A percentile compares a stretch with the other conserved stretches of the same genome.
Conservation (phyloP, 2,797 vertebrate genomes). For the Lagocephalus sceleratus region DNA sequence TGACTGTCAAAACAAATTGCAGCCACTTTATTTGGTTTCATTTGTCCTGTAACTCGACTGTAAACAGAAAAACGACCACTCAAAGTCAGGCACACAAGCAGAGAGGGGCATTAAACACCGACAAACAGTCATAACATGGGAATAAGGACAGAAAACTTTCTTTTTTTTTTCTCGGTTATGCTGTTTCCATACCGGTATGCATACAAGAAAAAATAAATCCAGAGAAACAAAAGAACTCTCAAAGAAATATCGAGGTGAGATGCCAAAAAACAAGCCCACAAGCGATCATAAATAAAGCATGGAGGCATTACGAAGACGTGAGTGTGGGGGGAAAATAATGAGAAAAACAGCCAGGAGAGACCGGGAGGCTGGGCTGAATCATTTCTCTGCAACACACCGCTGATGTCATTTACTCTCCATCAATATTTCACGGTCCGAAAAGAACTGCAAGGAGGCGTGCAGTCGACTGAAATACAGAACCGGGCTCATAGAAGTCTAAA, state of each 20-base stretch:
- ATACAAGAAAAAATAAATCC: not conserved
- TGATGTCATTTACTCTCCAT: constrained; percentile 68
- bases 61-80: no score
- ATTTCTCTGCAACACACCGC: constrained; percentile 57
- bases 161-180: no score
- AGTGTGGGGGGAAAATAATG: constrained; percentile 50
- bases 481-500: constrained; percentile 25
- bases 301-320: constrained; percentile 26
- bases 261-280: constrained; percentile 30
- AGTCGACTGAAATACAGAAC: constrained; percentile 17
- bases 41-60: no score
- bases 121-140: no score
- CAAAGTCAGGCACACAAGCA: no score
- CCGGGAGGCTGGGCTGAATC: constrained; percentile 40
- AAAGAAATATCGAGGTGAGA: constrained; percentile 10
- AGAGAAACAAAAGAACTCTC: constrained; percentile 13
- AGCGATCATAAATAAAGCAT: constrained; percentile 65
- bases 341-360: constrained; percentile 56
- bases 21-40: no score
- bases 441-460: constrained; percentile 8
- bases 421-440: constrained; percentile 64
- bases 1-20: no score
- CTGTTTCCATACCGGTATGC: no score
- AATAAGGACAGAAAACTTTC: not conserved
- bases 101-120: no score